Evolutionary conservation across 2,113 vertebrate genomes (phyloP), one percentile per base, ranked within the genome.

Genomic region (Triplophysa siluroides): DNA sequence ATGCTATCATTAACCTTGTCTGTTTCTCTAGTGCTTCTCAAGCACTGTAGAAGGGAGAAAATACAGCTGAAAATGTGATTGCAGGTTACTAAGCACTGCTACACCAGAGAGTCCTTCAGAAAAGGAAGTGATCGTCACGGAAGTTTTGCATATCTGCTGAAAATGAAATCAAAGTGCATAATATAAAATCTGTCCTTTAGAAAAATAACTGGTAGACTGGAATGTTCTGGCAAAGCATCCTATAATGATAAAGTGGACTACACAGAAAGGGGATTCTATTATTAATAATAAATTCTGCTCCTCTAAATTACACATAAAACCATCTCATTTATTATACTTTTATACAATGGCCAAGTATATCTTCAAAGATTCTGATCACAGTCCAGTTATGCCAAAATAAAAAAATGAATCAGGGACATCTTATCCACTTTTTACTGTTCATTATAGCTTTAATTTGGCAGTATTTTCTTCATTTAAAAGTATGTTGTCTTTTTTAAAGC

Each of bases 251-350:
- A 45, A 67, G n/a, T 43, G 23, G 23, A 58, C 58, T 29, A 50
- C 73, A 41, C 60, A 10, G 41, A 78, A 70, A 56, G 50, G 54
- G 63, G 21, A 69, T 56, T 72, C 68, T 83, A 65, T 78, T 70
- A 83, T 81, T 74, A 84, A 81, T 80, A 66, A 77, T 73, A 68
- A 54, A 73, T 74, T 73, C 58, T 68, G 71, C 77, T 71, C 52
- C 29, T 38, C 60, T 43, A 68, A 83, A 84, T 64, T 33, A 81
- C 74, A 78, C 24, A 65, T 58, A 11, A 58, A 63, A 62, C 61
- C 60, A 72, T 26, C 18, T 71, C 65, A 47, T 63, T 81, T 67
- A 67, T 73, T 54, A 45, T n/a, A 23, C 41, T 72, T 74, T 64
- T 80, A 54, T 43, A 78, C 12, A 38, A 73, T 63, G 29, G 73